A percentile compares a stretch with the other conserved stretches of the same genome.
Evolutionary conservation across 2,888 invertebrate species (phyloP).

Genomic region (Drosophila kambysellisi): DNA sequence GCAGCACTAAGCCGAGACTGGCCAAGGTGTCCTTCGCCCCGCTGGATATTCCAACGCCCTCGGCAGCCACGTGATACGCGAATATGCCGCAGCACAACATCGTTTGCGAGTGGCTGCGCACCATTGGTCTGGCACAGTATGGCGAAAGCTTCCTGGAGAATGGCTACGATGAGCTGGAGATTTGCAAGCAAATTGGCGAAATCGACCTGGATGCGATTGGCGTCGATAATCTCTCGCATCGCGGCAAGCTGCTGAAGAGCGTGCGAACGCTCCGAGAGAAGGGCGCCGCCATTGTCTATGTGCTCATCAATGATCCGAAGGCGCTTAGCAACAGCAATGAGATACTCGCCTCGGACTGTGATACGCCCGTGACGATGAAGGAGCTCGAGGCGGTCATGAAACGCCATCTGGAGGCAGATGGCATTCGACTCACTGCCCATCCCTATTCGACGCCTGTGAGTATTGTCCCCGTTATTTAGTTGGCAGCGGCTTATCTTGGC

Average conservation of each 20-base stretch:
- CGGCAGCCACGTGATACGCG: slow-evolving; percentile 79
- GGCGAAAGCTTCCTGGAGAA: slow-evolving; percentile 97
- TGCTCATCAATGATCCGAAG: slow-evolving; percentile 93
- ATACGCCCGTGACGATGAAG: slow-evolving; percentile 85
- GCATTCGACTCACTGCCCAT: slow-evolving; percentile 93
- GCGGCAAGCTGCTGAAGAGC: slow-evolving; percentile 92
- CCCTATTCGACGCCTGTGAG: slow-evolving; percentile 97
- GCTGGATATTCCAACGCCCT: slow-evolving; percentile 75
- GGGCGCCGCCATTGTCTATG: slow-evolving; percentile 97
- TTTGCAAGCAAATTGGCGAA: slow-evolving; percentile 97
- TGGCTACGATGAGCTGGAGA: slow-evolving; percentile 98
- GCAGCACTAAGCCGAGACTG: slow-evolving; percentile 71
- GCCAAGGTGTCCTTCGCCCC: slow-evolving; percentile 83
- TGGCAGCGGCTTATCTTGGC: slow-evolving; percentile 63
- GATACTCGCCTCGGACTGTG: slow-evolving; percentile 84
- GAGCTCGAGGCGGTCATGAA: slow-evolving; percentile 91
- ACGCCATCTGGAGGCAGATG: slow-evolving; percentile 94
- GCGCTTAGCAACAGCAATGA: slow-evolving; percentile 86
- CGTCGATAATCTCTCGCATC: slow-evolving; percentile 93
- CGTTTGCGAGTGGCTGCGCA: slow-evolving; percentile 96
- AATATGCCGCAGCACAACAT: slow-evolving; percentile 88
- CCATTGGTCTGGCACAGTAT: slow-evolving; percentile 95
- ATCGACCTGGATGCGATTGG: slow-evolving; percentile 98
- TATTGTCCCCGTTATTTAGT: slow-evolving; percentile 64
- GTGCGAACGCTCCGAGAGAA: slow-evolving; percentile 94